Conservation (phyloP, 2,888 invertebrate species). For the Eremobia ochroleuca region DNA sequence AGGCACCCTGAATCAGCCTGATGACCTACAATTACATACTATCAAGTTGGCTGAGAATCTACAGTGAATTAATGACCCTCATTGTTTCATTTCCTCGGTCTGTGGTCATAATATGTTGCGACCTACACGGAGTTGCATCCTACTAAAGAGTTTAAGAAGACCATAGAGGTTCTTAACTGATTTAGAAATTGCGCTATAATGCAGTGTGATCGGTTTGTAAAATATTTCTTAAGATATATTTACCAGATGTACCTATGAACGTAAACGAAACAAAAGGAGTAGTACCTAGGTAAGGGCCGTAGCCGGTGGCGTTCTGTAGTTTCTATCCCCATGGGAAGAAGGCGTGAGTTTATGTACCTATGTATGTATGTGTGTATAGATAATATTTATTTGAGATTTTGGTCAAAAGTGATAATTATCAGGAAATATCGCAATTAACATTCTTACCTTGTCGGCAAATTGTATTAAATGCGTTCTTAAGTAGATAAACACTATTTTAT, state of each 20-base stretch:
- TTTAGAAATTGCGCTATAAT: not conserved
- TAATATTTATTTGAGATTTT: not conserved
- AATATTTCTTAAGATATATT: not conserved
- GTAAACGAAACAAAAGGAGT: not conserved
- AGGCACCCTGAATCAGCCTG: not conserved
- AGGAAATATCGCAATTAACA: constrained; percentile 3
- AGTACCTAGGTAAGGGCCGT: too few relatives aligned
- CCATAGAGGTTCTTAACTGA: constrained; percentile 1
- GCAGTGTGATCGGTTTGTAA: not conserved
- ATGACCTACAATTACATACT: constrained; percentile 26
- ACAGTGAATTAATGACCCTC: constrained; percentile 21
- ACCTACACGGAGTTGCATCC: constrained; percentile 30
- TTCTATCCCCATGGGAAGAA: not conserved
- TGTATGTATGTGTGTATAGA: not conserved
- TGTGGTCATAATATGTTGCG: constrained; percentile 42
- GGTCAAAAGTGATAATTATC: constrained; percentile 7
- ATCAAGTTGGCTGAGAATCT: constrained; percentile 18
- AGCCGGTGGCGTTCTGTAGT: not conserved
- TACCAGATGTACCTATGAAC: not conserved
- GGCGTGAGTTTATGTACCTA: not conserved
- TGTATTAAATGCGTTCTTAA: not conserved
- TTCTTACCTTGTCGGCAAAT: constrained; percentile 17
- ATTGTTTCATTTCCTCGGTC: constrained; percentile 38
- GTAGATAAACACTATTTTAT: not conserved
- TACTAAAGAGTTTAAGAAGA: not conserved